Percentiles rank a stretch among this genome's conserved stretches.
Conservation (phyloP, 2,113 vertebrate genomes). For the Microcebus lehilahytsara region DNA sequence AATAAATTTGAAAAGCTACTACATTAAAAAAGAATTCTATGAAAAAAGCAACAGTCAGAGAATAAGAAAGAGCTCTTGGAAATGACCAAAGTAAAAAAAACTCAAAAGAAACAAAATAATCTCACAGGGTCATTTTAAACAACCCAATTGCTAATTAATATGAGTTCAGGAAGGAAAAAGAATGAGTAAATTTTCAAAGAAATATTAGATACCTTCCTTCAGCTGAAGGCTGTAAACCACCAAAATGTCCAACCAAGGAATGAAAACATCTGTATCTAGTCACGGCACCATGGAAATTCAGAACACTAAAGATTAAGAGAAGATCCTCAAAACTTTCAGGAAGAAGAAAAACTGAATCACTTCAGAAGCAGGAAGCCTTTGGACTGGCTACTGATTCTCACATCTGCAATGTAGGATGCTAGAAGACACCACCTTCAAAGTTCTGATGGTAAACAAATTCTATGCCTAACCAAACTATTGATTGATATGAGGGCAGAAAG, state of each 20-base stretch:
- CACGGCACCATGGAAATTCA: neutral
- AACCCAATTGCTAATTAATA: neutral
- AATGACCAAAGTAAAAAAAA: slow-evolving; percentile 38
- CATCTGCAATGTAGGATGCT: neutral
- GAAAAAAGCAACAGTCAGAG: slow-evolving; percentile 2
- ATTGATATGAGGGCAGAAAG: neutral
- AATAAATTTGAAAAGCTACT: slow-evolving; percentile 34
- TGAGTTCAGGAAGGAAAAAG: neutral
- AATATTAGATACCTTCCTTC: neutral
- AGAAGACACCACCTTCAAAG: neutral
- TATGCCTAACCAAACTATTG: neutral
- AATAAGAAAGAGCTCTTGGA: slow-evolving; percentile 49
- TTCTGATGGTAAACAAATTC: slow-evolving; percentile 8
- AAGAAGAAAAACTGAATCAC: neutral
- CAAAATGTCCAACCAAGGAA: neutral
- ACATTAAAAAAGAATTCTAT: slow-evolving; percentile 25
- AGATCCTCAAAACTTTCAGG: neutral
- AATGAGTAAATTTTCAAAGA: slow-evolving; percentile 36
- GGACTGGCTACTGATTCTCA: neutral
- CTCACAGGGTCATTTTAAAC: neutral
- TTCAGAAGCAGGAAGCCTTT: slow-evolving; percentile 32
- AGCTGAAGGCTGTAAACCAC: neutral
- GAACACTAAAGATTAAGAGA: slow-evolving; percentile 1
- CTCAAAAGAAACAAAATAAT: slow-evolving; percentile 28
- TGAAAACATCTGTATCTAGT: neutral